Percentiles rank a stretch among this genome's conserved stretches.
phyloP scores from a whole-genome alignment of 1,140 invertebrate genomes.

The Pteromalus puparum region DNA sequence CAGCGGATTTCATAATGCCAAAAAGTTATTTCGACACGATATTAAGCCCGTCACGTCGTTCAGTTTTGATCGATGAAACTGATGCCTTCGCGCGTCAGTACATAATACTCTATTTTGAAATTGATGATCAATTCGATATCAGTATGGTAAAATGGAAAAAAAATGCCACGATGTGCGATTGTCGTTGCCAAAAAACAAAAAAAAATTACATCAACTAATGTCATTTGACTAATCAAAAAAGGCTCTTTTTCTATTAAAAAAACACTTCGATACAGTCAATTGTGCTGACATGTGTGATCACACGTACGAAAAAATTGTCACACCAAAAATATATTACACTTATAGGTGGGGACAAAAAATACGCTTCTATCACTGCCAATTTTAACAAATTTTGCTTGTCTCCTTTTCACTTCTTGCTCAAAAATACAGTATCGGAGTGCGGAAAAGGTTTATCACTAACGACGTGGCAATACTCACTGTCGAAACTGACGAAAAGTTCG shows the following conservation, averaged over 20 bases:
- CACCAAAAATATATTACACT: slow-evolving; percentile 25
- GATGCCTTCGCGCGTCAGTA: background rate
- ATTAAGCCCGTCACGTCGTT: background rate
- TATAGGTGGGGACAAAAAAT: slow-evolving; percentile 2
- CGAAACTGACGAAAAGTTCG: slow-evolving; percentile 94
- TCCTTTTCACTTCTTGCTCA: background rate
- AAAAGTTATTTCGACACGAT: slow-evolving; percentile 25
- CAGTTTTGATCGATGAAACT: background rate
- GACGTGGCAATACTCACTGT: slow-evolving; percentile 84
- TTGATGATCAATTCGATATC: background rate
- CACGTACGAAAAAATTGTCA: slow-evolving; percentile 20
- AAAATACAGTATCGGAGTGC: background rate
- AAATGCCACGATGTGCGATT: background rate
- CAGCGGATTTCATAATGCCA: slow-evolving; percentile 52
- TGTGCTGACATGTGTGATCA: background rate
- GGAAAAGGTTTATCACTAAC: background rate
- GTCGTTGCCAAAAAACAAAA: background rate
- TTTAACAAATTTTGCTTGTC: slow-evolving; percentile 48
- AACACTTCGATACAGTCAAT: background rate
- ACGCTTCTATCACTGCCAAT: background rate
- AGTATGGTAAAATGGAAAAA: background rate
- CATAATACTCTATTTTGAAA: background rate
- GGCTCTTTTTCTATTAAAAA: background rate
- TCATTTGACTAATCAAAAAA: background rate
- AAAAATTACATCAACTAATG: background rate